Percentiles rank a stretch among this genome's conserved stretches.
These are phyloP conservation scores for Ptilorrhoa leucosticta DNA, from an alignment of 2,113 vertebrate species.

Conservation along the genomic window DNA sequence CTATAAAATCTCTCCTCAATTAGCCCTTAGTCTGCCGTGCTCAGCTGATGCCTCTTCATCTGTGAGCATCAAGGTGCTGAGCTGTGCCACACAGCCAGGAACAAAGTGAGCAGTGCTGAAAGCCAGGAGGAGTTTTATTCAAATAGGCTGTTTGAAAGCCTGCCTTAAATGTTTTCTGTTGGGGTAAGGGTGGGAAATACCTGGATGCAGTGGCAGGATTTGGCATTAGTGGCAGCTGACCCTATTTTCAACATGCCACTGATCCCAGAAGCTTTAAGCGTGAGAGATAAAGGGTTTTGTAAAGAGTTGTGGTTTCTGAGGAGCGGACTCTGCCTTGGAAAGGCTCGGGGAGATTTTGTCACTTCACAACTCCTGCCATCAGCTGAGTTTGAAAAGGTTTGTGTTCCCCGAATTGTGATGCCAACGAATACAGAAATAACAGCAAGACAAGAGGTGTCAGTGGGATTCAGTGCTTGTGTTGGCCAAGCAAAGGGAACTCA, in stretches of 20 bases:
- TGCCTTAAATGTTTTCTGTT: background rate
- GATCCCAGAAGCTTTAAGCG: background rate
- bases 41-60: background rate
- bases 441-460: background rate
- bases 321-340: background rate
- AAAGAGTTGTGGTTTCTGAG: background rate
- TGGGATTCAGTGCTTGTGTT: background rate
- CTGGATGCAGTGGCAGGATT: background rate
- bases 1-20: background rate
- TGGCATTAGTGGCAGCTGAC: background rate
- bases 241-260: background rate
- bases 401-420: background rate
- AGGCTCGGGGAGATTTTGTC: background rate
- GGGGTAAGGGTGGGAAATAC: background rate
- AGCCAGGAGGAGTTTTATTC: background rate
- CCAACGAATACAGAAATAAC: background rate
- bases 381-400: background rate
- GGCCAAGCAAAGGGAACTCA: background rate
- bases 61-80: background rate
- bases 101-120: background rate
- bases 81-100: background rate
- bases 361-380: background rate
- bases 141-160: background rate
- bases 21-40: background rate
- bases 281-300: background rate